Evolutionary conservation across 2,888 invertebrate genomes (phyloP).

Genomic region (Leptinotarsa tumamoca): DNA sequence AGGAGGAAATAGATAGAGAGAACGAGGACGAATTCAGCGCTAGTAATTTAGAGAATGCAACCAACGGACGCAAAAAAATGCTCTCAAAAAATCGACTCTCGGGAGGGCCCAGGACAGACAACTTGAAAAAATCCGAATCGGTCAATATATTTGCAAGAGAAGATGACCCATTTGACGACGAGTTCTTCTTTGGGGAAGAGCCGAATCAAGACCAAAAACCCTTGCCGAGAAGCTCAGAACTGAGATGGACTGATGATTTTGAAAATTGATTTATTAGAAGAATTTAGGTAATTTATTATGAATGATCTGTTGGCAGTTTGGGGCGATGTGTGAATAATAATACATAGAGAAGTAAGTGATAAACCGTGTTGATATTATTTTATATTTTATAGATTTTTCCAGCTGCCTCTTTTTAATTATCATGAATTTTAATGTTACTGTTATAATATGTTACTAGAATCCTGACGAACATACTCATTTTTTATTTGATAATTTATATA

Average conservation of each 20-base stretch:
- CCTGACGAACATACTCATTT: conserved; percentile 42
- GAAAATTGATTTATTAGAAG: conserved; percentile 54
- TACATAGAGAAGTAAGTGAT: conserved; percentile 41
- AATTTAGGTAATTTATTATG: conserved; percentile 31
- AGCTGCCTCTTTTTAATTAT: conserved; percentile 46
- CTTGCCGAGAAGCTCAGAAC: conserved; percentile 57
- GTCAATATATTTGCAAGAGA: conserved; percentile 90
- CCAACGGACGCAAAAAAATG: conserved; percentile 57
- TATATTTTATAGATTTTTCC: conserved; percentile 45
- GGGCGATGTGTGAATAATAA: conserved; percentile 26
- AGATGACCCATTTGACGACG: conserved; percentile 89
- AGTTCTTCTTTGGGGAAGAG: conserved; percentile 77
- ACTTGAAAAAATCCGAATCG: conserved; percentile 89
- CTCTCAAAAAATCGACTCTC: conserved; percentile 58
- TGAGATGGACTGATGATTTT: conserved; percentile 68
- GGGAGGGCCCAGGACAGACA: conserved; percentile 64
- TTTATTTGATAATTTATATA: conserved; percentile 43
- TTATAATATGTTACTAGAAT: conserved; percentile 44
- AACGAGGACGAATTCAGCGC: conserved; percentile 58
- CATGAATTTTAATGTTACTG: conserved; percentile 48
- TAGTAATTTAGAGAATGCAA: conserved; percentile 52
- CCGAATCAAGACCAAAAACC: conserved; percentile 48
- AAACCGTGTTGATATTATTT: conserved; percentile 47
- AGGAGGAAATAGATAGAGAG: conserved; percentile 60
- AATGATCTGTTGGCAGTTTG: conserved; percentile 33